Base-by-base conservation (phyloP, 1,140 invertebrate genomes). In the Babylonia areolata region DNA sequence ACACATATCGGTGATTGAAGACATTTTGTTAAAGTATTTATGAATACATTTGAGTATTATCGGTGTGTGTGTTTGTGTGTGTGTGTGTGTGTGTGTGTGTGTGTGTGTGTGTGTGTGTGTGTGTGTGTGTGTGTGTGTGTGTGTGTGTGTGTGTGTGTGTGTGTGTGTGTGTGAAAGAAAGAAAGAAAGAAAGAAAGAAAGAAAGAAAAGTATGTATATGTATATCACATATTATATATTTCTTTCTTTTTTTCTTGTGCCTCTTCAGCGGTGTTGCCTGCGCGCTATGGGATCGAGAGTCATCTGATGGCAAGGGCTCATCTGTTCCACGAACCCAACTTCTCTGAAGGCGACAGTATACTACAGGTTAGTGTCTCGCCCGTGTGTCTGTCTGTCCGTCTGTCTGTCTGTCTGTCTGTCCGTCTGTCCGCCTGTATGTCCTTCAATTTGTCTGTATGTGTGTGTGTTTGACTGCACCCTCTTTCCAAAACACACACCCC, bases 271-370 rank as follows among this genome's bases (percentile, higher is more conserved):
- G 92, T 93, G 15, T 84, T 94, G 39, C 92, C 92, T 28, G 91
- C 91, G 73, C 85, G 93, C 33, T 93, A 93, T 82, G 89, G 91
- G 39, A 87, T 93, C 64, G 92, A 93, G 81, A 89, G 89, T 85
- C 92, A 93, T 86, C 64, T 93, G 20, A 85, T 93, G 79, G 88
- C 90, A 12, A 77, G 93, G 81, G 91, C 92, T 84, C 93, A 94
- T 86, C 88, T 94, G 1, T 94, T 93, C 81, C 89, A 90, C 40
- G 93, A 94, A 77, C 92, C 93, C 39, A 90, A 91, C 54, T 94
- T 93, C 87, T 93, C 93, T 2, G 93, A 94, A 84, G 92, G 93
- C 69, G 93, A 94, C 85, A 93, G 92, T 85, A 92, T 94, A 39
- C 86, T 94, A 78, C 93, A 94, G 92, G 93, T 94, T 90, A 80